Percentiles rank a stretch among this genome's conserved stretches.
Evolutionary conservation across 1,140 invertebrate genomes (phyloP).

Genomic region (Drosophila nikananu): DNA sequence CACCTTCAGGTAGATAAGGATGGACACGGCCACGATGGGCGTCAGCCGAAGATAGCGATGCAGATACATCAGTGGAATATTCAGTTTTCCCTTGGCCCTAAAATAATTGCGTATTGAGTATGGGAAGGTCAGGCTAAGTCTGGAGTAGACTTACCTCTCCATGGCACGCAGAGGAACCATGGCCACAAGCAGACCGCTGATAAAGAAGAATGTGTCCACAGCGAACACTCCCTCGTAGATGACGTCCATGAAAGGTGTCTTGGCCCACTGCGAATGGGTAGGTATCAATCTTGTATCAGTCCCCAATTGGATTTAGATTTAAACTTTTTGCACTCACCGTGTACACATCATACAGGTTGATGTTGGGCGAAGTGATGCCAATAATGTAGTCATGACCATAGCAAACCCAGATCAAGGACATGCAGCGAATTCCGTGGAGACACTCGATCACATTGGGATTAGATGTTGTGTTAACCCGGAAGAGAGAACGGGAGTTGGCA

Average conservation of each 20-base stretch:
- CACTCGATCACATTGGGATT: conserved; percentile 83
- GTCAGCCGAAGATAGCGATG: conserved; percentile 73
- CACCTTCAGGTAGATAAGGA: conserved; percentile 57
- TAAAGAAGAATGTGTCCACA: conserved; percentile 89
- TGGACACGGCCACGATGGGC: conserved; percentile 51
- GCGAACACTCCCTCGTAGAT: conserved; percentile 87
- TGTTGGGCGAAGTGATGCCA: conserved; percentile 53
- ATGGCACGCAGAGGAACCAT: conserved; percentile 88
- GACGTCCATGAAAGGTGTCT: conserved; percentile 86
- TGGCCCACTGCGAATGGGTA: conserved; percentile 59
- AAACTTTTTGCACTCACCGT: conserved; percentile 10
- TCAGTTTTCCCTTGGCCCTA: conserved; percentile 64
- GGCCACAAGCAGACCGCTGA: conserved; percentile 89
- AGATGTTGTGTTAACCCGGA: conserved; percentile 35
- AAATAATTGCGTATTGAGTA: background rate
- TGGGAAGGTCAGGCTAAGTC: no score
- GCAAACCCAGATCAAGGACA: conserved; percentile 89
- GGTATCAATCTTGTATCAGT: background rate
- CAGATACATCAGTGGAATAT: conserved; percentile 71
- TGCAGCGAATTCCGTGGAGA: conserved; percentile 87
- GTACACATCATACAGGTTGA: conserved; percentile 59
- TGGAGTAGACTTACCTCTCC: conserved; percentile 86
- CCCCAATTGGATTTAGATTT: fast-evolving
- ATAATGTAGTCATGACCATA: conserved; percentile 86
- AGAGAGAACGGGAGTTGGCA: conserved; percentile 46